Evolutionary conservation across 1,140 invertebrate species (phyloP), one percentile per base, ranked within the genome.

Genomic region (Leptoteleia sp.): DNA sequence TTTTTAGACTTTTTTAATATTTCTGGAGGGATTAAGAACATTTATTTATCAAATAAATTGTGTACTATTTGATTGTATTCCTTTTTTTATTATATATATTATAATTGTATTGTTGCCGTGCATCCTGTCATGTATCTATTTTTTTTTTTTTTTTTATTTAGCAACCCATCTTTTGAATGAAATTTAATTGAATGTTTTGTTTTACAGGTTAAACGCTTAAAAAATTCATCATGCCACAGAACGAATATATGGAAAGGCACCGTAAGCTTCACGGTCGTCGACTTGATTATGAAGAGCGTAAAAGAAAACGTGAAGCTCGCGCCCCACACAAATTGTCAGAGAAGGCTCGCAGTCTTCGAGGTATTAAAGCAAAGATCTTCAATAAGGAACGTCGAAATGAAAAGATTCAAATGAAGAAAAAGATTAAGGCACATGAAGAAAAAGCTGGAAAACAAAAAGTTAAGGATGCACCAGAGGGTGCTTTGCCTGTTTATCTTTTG

Each of bases 341-440:
- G 73, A 96, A 96, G 82, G 98, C 99, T 0, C 94, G 95, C 73
- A 97, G 94, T 84, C 90, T 99, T 17, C 93, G 97, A 50, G 98
- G 98, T 62, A 93, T 99, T 42, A 99, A 99, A 89, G 99, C 98
- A 1, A 99, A 99, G 88, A 91, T 99, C 25, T 99, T 96, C 89
- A 98, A 99, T 88, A 99, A 98, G 85, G 93, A 99, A 85, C 92
- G 99, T 0, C 94, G 97, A 81, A 95, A 96, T 91, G 99, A 99
- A 88, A 99, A 99, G 91, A 96, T 99, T 76, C 97, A 99, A 88
- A 99, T 99, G 94, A 99, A 99, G 90, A 99, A 98, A 91, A 99
- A 98, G 83, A 96, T 98, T 55, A 95, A 95, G 83, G 94, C 95
- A 4, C 96, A 98, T 83, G 96, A 98, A 89, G 95, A 97, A 85